These are phyloP conservation scores for Papilio glaucus DNA, from an alignment of 1,140 invertebrate genomes.

Conservation along the genomic window DNA sequence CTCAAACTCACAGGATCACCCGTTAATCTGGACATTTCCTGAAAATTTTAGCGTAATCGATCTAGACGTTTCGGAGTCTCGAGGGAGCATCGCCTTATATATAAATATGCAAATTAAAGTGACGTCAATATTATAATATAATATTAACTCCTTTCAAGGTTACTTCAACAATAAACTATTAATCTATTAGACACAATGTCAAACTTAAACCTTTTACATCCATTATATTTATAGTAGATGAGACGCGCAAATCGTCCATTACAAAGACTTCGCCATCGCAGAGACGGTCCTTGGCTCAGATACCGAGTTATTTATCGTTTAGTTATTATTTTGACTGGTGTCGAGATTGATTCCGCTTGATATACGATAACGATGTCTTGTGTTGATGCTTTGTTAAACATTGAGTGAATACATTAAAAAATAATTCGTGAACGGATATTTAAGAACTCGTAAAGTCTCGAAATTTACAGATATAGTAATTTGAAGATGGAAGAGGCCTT, in stretches of 20 bases:
- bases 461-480: background rate
- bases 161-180: too few species aligned
- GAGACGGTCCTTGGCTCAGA: slow-evolving; percentile 17
- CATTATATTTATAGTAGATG: background rate
- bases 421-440: background rate
- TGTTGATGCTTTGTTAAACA: slow-evolving; percentile 1
- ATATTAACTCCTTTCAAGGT: too few species aligned
- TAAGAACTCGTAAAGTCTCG: background rate
- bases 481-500: too few species aligned
- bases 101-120: too few species aligned
- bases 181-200: background rate
- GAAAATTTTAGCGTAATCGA: too few species aligned
- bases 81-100: too few species aligned
- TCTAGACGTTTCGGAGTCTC: too few species aligned
- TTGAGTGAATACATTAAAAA: background rate
- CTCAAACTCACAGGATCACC: too few species aligned
- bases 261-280: background rate
- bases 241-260: slow-evolving; percentile 7
- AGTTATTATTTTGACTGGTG: slow-evolving; percentile 25
- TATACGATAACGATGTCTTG: slow-evolving; percentile 2
- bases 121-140: too few species aligned
- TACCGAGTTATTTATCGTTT: slow-evolving; percentile 27
- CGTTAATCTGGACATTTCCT: too few species aligned
- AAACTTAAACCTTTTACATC: slow-evolving; percentile 17
- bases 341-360: background rate